A percentile compares a stretch with the other conserved stretches of the same genome.
phyloP scores from a whole-genome alignment of 2,113 vertebrate genomes.

The Poecile atricapillus region DNA sequence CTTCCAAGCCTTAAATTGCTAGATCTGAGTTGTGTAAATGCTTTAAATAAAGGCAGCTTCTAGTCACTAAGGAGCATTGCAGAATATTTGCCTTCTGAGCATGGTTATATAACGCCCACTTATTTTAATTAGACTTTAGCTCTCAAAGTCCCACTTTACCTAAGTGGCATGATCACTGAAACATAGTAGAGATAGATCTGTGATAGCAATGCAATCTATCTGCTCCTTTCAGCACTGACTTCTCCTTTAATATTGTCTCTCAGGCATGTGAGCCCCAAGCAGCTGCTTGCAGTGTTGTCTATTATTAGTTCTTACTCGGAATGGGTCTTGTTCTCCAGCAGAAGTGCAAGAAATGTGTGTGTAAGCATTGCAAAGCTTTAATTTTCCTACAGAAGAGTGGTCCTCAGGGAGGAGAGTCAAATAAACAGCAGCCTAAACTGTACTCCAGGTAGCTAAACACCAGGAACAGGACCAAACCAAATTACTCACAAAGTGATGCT shows the following conservation, averaged over 20 bases:
- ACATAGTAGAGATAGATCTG: not conserved
- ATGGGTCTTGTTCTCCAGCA: not conserved
- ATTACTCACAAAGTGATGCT: constrained; percentile 18
- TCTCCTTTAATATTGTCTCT: not conserved
- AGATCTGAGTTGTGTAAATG: not conserved
- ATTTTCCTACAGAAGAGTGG: constrained; percentile 19
- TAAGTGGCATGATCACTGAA: not conserved
- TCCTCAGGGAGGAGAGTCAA: constrained; percentile 33
- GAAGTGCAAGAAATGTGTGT: constrained; percentile 21
- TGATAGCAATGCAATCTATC: not conserved
- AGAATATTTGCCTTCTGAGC: constrained; percentile 36
- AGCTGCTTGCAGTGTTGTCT: not conserved
- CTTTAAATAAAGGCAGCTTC: constrained; percentile 9
- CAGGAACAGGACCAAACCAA: not conserved
- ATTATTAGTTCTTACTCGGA: constrained; percentile 41
- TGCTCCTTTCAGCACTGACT: not conserved
- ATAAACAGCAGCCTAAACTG: constrained; percentile 48
- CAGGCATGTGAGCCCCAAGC: not conserved
- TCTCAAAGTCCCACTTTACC: constrained; percentile 33
- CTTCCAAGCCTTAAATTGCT: constrained; percentile 13
- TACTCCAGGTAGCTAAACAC: not conserved
- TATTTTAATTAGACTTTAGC: constrained; percentile 54
- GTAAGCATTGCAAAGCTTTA: constrained; percentile 48
- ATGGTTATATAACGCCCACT: not conserved
- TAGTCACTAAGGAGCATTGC: constrained; percentile 22